phyloP scores from a whole-genome alignment of 2,797 vertebrate species.

The Smutsia temminckii region DNA sequence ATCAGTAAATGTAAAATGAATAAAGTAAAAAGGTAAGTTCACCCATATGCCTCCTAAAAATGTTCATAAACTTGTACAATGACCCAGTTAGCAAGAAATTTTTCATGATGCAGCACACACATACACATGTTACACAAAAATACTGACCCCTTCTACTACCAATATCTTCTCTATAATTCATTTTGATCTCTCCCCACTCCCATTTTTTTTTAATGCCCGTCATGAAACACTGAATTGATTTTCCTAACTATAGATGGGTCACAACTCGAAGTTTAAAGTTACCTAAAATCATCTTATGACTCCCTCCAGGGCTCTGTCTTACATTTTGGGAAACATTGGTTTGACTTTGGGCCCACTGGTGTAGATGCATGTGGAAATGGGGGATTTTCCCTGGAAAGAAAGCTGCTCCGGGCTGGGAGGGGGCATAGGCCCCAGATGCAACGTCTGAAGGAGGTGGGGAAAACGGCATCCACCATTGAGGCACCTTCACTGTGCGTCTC shows the following conservation, averaged over 20 bases:
- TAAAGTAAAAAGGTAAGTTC: neutral
- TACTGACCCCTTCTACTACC: neutral
- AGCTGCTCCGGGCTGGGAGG: neutral
- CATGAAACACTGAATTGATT: neutral
- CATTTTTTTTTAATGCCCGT: neutral
- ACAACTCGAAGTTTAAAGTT: neutral
- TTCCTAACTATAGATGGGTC: neutral
- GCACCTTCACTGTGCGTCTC: neutral
- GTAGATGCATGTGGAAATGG: neutral
- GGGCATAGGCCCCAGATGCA: neutral
- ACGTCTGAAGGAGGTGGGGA: neutral
- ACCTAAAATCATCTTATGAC: neutral
- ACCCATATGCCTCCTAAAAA: neutral
- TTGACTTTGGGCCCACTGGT: neutral
- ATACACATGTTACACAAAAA: neutral
- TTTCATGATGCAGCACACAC: neutral
- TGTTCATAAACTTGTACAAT: neutral
- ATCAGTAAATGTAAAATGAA: neutral
- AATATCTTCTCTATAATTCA: neutral
- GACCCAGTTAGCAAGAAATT: neutral
- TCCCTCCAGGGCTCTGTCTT: neutral
- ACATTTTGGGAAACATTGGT: neutral
- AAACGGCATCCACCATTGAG: too few relatives aligned
- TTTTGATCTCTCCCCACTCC: neutral
- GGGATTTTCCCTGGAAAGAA: neutral